phyloP scores from a whole-genome alignment of 2,888 invertebrate genomes.

The Willowsia nigromaculata region DNA sequence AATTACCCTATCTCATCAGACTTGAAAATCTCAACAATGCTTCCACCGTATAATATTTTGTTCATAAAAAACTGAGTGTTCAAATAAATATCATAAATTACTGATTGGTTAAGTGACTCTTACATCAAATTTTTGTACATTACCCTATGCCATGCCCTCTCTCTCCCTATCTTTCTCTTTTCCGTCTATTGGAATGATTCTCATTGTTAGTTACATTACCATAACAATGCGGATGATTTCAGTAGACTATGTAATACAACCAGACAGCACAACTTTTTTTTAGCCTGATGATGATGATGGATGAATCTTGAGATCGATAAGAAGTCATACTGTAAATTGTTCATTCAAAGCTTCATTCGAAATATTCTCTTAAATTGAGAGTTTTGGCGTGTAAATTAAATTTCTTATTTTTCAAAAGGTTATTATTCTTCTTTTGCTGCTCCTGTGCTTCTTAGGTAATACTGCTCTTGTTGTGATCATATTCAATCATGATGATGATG shows the following conservation, averaged over 20 bases:
- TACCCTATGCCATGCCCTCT: background rate
- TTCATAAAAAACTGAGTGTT: background rate
- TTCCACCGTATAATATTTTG: too few species aligned
- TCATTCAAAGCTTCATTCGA: background rate
- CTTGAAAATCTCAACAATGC: background rate
- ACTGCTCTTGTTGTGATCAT: background rate
- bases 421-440: slow-evolving; percentile 24
- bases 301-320: background rate
- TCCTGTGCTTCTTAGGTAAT: background rate
- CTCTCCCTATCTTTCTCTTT: background rate
- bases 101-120: slow-evolving; percentile 1
- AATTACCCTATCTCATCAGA: background rate
- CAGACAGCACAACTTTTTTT: background rate
- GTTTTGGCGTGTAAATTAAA: slow-evolving; percentile 29
- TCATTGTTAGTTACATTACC: background rate
- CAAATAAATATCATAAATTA: background rate
- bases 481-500: background rate
- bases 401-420: slow-evolving; percentile 36
- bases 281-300: slow-evolving; percentile 10
- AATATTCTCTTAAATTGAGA: background rate
- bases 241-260: slow-evolving; percentile 9
- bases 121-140: background rate
- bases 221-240: slow-evolving; percentile 37
- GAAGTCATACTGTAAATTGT: background rate
- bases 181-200: background rate